These are phyloP conservation scores for Agonopterix alstromeriana DNA, from an alignment of 2,888 invertebrate species.

Conservation along the genomic window DNA sequence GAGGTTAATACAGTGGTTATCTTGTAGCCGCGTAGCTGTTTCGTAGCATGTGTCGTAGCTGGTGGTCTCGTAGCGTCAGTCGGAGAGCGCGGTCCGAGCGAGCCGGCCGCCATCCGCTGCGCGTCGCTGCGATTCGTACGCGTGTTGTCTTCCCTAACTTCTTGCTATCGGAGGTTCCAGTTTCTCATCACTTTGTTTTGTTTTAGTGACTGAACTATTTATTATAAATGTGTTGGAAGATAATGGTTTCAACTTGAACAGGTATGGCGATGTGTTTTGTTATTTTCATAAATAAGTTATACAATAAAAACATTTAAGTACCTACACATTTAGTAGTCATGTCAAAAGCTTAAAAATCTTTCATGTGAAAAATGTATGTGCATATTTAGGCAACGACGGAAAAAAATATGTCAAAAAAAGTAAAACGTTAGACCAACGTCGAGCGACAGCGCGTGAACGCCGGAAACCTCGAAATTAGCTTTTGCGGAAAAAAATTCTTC, in stretches of 20 bases:
- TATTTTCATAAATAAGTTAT: too few relatives aligned
- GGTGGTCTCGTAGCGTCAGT: constrained; percentile 49
- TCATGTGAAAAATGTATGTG: too few relatives aligned
- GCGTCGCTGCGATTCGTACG: constrained; percentile 13
- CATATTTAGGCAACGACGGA: constrained; percentile 4
- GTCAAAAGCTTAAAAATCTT: too few relatives aligned
- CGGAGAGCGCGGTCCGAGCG: constrained; percentile 51
- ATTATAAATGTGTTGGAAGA: too few relatives aligned
- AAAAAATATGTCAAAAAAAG: constrained; percentile 7
- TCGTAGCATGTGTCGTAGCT: constrained; percentile 31
- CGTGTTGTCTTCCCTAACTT: constrained; percentile 29
- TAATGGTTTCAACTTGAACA: too few relatives aligned
- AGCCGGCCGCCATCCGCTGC: constrained; percentile 43
- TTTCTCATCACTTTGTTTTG: constrained; percentile 15
- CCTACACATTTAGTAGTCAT: too few relatives aligned
- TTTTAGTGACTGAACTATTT: background rate
- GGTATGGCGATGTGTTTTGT: too few relatives aligned
- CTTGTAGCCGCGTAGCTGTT: constrained; percentile 1
- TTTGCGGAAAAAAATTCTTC: constrained; percentile 10
- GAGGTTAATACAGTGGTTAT: background rate
- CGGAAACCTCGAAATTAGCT: constrained; percentile 11
- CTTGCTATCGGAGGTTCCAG: constrained; percentile 14
- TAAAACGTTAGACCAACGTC: constrained; percentile 12
- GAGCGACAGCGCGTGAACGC: constrained; percentile 1
- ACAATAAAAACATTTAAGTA: too few relatives aligned